Evolutionary conservation across 2,113 vertebrate genomes (phyloP), one percentile per base, ranked within the genome.

Genomic region (Xenopus borealis): DNA sequence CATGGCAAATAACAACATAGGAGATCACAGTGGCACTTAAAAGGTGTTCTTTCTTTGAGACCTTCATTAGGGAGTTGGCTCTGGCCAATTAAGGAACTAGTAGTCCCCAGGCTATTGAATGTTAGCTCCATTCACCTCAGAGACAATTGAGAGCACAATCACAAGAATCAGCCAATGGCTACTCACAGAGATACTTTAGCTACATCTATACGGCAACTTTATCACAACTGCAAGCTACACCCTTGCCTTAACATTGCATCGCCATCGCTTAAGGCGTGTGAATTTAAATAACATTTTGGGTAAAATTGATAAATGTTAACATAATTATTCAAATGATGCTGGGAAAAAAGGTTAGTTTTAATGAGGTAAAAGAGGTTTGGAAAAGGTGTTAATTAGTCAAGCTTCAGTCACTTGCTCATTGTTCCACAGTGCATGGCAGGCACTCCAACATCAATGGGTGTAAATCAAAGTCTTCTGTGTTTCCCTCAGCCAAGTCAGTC

Each of bases 401-500:
- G 66, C 73, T 57, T 50, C 33, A 45, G 45, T 57, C 30, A 13
- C 55, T 69, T 33, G 55, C 59, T 68, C 67, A 23, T 27, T 67
- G 52, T 70, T 57, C 45, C 74, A 30, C 47, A 6, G 59, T 3
- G 47, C 67, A 5, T 30, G 16, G 2, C 30, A 45, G 66, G 45
- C 46, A n/a, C 58, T 63, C 57, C 27, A 53, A 17, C 52, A 20
- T 52, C 52, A 19, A n/a, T 30, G 27, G 61, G 46, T 68, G 55
- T 55, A 72, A 68, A 61, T 72, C 40, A 57, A 62, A 76, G 65
- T 18, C 66, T 13, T 40, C 44, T 44, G 17, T 64, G 33, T 23
- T 27, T 52, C 58, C 58, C 58, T 78, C 27, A 53, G 75, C 62
- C 72, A 75, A 84, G 79, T 79, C 80, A 72, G 68, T 81, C 72